phyloP scores from a whole-genome alignment of 2,797 vertebrate species.

The Oreochromis grahami region DNA sequence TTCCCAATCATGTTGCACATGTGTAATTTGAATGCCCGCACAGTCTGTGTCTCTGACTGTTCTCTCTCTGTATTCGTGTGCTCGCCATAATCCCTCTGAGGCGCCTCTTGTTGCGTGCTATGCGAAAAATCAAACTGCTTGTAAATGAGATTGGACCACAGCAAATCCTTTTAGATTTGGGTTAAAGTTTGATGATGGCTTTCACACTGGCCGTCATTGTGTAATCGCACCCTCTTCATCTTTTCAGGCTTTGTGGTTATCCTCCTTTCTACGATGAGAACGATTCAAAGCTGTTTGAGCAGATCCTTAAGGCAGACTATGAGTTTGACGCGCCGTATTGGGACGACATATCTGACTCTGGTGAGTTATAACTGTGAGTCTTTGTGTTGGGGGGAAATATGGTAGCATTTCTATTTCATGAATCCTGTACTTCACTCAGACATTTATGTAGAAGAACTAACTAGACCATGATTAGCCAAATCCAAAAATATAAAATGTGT shows the following conservation, averaged over 20 bases:
- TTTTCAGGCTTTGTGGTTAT: constrained; percentile 91
- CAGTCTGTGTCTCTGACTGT: background rate
- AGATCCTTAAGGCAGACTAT: constrained; percentile 97
- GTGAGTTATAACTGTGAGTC: constrained; percentile 63
- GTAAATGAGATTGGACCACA: constrained; percentile 43
- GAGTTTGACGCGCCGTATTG: constrained; percentile 98
- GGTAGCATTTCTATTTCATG: background rate
- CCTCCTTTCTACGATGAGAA: constrained; percentile 99
- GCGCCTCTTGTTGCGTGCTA: constrained; percentile 19
- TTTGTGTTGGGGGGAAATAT: background rate
- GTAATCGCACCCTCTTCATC: constrained; percentile 39
- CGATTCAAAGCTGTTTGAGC: constrained; percentile 97
- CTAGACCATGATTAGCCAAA: background rate
- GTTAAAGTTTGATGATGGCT: constrained; percentile 36
- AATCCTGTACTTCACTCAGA: background rate
- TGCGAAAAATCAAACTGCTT: constrained; percentile 36
- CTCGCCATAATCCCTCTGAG: constrained; percentile 30
- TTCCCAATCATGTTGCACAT: background rate
- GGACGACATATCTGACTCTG: constrained; percentile 98
- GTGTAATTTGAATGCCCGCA: background rate
- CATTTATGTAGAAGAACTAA: background rate
- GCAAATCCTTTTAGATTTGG: constrained; percentile 58
- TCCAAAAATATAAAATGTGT: background rate
- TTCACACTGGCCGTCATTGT: constrained; percentile 14
- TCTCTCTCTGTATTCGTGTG: background rate